Percentiles rank a stretch among this genome's conserved stretches.
These are phyloP conservation scores for Heloderma charlesbogerti DNA, from an alignment of 2,113 vertebrate species.

Conservation along the genomic window DNA sequence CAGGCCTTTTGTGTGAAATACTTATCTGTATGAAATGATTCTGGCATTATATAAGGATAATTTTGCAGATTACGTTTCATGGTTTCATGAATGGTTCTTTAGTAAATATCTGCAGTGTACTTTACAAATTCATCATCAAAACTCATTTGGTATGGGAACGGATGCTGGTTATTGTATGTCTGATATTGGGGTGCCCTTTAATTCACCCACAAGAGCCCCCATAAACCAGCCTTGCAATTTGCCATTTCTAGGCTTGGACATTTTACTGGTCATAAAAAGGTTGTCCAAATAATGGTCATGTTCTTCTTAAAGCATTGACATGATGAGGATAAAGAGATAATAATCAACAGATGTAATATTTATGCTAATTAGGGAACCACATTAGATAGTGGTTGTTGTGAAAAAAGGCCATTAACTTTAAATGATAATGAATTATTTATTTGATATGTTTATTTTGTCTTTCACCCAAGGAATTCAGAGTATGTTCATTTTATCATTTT, in stretches of 20 bases:
- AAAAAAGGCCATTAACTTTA: neutral
- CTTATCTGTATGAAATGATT: neutral
- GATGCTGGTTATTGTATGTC: neutral
- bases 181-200: neutral
- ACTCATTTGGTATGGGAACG: neutral
- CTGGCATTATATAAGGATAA: neutral
- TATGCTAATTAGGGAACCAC: neutral
- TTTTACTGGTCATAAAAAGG: neutral
- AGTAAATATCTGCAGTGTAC: neutral
- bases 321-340: neutral
- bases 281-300: neutral
- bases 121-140: neutral
- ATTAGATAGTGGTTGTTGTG: neutral
- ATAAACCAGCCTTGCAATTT: neutral
- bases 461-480: too few relatives aligned
- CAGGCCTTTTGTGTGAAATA: neutral
- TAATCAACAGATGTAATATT: neutral
- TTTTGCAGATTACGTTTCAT: neutral
- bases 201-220: neutral
- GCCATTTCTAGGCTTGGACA: neutral
- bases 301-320: neutral
- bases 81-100: neutral
- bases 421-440: neutral
- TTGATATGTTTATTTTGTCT: too few relatives aligned
- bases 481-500: too few relatives aligned